Conservation (phyloP, 2,113 vertebrate species). For the Anarrhichthys ocellatus region DNA sequence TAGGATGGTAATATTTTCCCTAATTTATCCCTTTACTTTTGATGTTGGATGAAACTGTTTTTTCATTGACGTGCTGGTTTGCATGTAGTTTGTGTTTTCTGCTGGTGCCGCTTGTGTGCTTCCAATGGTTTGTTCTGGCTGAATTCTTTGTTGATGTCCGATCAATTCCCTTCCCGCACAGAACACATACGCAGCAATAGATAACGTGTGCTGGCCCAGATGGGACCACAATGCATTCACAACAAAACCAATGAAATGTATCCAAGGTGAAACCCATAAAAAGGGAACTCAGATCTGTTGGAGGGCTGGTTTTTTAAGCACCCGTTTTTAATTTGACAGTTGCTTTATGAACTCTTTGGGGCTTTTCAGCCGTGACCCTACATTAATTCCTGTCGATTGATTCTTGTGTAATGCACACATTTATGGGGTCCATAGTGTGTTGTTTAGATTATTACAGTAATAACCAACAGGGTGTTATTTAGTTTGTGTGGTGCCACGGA, state of each 20-base stretch:
- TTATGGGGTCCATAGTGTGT: constrained; percentile 13
- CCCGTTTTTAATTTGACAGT: constrained; percentile 65
- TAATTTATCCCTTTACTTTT: neutral
- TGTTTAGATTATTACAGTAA: constrained; percentile 48
- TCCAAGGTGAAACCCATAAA: constrained; percentile 37
- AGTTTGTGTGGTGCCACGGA: constrained; percentile 37
- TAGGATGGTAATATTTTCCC: neutral
- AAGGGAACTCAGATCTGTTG: constrained; percentile 17
- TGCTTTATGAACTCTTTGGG: constrained; percentile 76
- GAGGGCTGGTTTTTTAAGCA: neutral
- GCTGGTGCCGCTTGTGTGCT: neutral
- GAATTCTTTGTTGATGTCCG: neutral
- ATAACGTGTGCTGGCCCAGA: neutral
- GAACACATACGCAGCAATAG: neutral
- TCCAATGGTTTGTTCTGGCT: neutral
- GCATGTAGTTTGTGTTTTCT: neutral
- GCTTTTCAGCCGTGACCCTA: constrained; percentile 21
- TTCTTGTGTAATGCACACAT: constrained; percentile 17
- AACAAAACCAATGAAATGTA: constrained; percentile 12
- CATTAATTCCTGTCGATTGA: constrained; percentile 32
- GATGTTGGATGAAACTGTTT: neutral
- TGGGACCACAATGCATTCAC: neutral
- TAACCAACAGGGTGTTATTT: constrained; percentile 46
- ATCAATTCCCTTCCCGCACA: constrained; percentile 5
- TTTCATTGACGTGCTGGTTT: neutral